Base-by-base conservation (phyloP, 2,888 invertebrate genomes). In the Heteropelma amictum region DNA sequence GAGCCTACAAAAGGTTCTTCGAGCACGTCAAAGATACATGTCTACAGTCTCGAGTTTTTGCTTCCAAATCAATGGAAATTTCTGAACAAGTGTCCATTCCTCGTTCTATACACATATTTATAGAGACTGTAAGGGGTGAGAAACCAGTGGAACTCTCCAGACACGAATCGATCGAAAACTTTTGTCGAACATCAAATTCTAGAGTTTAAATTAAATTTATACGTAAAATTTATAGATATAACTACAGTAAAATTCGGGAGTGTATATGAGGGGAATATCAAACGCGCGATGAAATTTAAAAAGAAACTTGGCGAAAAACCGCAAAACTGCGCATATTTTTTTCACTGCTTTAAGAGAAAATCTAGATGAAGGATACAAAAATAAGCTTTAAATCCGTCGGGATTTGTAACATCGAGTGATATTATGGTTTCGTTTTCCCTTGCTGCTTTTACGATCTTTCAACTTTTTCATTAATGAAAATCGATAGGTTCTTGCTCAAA, bases 181-280 rank as follows among this genome's bases (percentile, higher is more conserved):
- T 73, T 69, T 58, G 42, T 35, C 53, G 12, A 60, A 45, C 60
- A 61, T 72, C 72, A 47, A 61, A 72, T 65, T 72, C 60, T 33
- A 61, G 35, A 67, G 54, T 72, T 67, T 61, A 47, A 47, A 47
- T 64, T 33, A 53, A 58, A 19, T 40, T n/a, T n/a, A n/a, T n/a
- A n/a, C n/a, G n/a, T n/a, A n/a, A n/a, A n/a, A n/a, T n/a, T n/a
- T n/a, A n/a, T n/a, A n/a, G n/a, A n/a, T n/a, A n/a, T n/a, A n/a
- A n/a, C n/a, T n/a, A n/a, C n/a, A n/a, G n/a, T n/a, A n/a, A n/a
- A n/a, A n/a, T n/a, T n/a, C n/a, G n/a, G n/a, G n/a, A n/a, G n/a
- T n/a, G n/a, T n/a, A 45, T 8, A 47, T 40, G 56, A 33, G 28
- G 14, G 30, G 14, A 21, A 17, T 5, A 42, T 53, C 40, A 47